Evolutionary conservation across 2,888 invertebrate genomes (phyloP).

Genomic region (Hirtodrosophila trivittata): DNA sequence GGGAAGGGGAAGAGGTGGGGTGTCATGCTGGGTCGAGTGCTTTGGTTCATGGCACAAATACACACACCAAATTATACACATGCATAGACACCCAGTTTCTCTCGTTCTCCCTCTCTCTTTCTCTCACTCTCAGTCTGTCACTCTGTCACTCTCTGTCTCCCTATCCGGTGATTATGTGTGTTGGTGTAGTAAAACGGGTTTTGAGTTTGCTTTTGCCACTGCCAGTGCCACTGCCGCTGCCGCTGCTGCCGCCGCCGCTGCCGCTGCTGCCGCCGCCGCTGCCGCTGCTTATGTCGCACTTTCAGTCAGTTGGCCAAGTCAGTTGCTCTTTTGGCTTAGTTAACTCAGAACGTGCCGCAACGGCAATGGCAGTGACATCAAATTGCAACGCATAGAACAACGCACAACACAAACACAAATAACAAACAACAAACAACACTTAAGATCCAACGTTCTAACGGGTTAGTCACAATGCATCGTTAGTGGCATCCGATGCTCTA

Average conservation of each 20-base stretch:
- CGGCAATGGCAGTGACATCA: conserved; percentile 54
- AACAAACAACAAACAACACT: conserved; percentile 25
- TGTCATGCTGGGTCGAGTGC: conserved; percentile 67
- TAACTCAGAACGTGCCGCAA: conserved; percentile 74
- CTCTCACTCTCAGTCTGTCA: conserved; percentile 9
- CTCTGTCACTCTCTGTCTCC: not conserved
- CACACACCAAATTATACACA: conserved; percentile 12
- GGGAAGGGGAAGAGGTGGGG: not conserved
- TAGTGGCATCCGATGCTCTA: conserved; percentile 12
- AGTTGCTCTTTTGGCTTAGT: conserved; percentile 79
- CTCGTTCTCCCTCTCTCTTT: conserved; percentile 5
- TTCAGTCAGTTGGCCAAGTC: conserved; percentile 76
- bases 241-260: conserved; percentile 11
- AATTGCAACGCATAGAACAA: conserved; percentile 51
- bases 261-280: conserved; percentile 23
- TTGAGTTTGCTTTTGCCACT: conserved; percentile 69
- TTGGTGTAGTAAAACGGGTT: conserved; percentile 70
- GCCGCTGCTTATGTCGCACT: conserved; percentile 59
- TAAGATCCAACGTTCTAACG: conserved; percentile 41
- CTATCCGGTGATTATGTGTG: conserved; percentile 22
- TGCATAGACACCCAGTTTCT: conserved; percentile 3
- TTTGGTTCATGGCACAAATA: conserved; percentile 60
- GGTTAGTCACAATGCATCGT: conserved; percentile 60
- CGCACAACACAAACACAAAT: conserved; percentile 22
- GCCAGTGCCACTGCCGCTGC: conserved; percentile 20